Percentiles rank a stretch among this genome's conserved stretches.
These are phyloP conservation scores for Lophotriccus pileatus DNA, from an alignment of 2,797 vertebrate genomes.

Conservation along the genomic window DNA sequence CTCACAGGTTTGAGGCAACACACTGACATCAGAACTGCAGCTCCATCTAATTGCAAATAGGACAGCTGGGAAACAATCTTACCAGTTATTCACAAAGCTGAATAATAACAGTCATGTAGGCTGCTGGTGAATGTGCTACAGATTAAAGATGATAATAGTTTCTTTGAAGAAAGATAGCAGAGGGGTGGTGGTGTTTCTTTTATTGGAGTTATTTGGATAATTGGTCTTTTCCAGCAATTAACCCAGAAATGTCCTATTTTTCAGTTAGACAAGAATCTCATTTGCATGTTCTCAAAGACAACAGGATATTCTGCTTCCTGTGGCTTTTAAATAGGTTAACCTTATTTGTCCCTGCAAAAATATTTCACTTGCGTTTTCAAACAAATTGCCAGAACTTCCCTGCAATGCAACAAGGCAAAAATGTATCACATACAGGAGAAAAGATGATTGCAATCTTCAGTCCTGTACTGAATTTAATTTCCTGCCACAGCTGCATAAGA, in stretches of 20 bases:
- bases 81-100: background rate
- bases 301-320: slow-evolving; percentile 47
- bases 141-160: slow-evolving; percentile 13
- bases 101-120: background rate
- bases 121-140: background rate
- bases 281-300: slow-evolving; percentile 28
- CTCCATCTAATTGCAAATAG: background rate
- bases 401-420: background rate
- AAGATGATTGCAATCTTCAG: background rate
- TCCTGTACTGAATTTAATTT: slow-evolving; percentile 62
- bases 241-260: slow-evolving; percentile 48
- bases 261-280: slow-evolving; percentile 56
- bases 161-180: slow-evolving; percentile 29
- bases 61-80: background rate
- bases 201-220: slow-evolving; percentile 39
- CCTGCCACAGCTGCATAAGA: background rate
- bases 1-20: background rate
- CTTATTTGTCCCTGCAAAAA: slow-evolving; percentile 18
- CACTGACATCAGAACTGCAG: background rate
- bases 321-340: slow-evolving; percentile 43
- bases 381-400: background rate
- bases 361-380: background rate
- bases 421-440: background rate
- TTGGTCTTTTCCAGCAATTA: slow-evolving; percentile 58
- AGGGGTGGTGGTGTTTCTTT: background rate